phyloP scores from a whole-genome alignment of 2,888 invertebrate genomes.

The Hydraecia micacea region DNA sequence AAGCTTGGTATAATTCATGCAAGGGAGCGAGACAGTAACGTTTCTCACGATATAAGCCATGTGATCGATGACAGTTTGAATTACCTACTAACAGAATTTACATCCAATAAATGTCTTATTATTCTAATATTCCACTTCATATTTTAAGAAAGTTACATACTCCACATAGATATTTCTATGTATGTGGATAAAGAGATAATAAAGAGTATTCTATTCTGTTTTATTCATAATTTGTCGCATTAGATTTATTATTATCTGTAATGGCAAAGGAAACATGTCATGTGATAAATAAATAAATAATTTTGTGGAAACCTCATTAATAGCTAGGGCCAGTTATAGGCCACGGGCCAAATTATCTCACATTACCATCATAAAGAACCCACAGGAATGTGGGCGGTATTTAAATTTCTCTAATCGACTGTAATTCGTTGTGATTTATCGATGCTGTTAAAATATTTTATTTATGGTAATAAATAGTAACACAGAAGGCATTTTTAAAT shows the following conservation, averaged over 20 bases:
- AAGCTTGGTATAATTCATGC: conserved; percentile 20
- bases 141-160: conserved; percentile 34
- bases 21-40: conserved; percentile 1
- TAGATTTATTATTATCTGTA: too few species aligned
- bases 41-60: not conserved
- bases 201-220: not conserved
- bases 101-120: not conserved
- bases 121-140: not conserved
- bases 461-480: conserved; percentile 36
- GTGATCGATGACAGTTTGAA: not conserved
- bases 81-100: not conserved
- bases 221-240: too few species aligned
- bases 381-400: conserved; percentile 60
- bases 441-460: conserved; percentile 53
- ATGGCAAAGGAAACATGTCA: too few species aligned
- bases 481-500: conserved; percentile 14
- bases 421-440: conserved; percentile 68
- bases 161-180: conserved; percentile 7
- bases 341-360: conserved; percentile 34
- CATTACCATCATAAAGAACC: conserved; percentile 60
- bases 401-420: conserved; percentile 66
- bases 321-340: conserved; percentile 18
- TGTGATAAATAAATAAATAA: too few species aligned
- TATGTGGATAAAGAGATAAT: conserved; percentile 9
- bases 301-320: conserved; percentile 21